These are phyloP conservation scores for Prenolepis imparis DNA, from an alignment of 2,888 invertebrate genomes.

Conservation along the genomic window DNA sequence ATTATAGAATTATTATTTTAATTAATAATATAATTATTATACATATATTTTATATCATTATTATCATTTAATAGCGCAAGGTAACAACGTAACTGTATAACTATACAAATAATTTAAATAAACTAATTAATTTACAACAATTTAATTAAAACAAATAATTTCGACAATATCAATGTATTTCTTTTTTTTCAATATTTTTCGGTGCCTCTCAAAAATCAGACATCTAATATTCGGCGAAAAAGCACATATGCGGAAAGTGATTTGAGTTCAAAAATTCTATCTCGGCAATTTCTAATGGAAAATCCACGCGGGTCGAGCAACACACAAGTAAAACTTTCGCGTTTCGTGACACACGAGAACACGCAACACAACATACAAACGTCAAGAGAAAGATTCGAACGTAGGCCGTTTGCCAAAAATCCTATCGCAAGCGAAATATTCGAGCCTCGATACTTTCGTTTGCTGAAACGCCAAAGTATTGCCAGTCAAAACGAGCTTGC, in stretches of 20 bases:
- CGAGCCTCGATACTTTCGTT: slow-evolving; percentile 53
- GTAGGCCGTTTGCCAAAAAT: slow-evolving; percentile 70
- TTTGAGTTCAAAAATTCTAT: slow-evolving; percentile 39
- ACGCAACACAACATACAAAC: slow-evolving; percentile 23
- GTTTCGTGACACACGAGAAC: slow-evolving; percentile 6
- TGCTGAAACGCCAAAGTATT: slow-evolving; percentile 41
- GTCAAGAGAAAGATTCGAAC: slow-evolving; percentile 11
- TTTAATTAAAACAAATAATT: not conserved
- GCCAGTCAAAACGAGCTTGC: slow-evolving; percentile 12
- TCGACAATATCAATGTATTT: not conserved
- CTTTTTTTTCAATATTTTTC: not conserved
- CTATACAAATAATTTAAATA: too few relatives aligned
- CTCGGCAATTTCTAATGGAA: slow-evolving; percentile 54
- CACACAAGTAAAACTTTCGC: slow-evolving; percentile 33
- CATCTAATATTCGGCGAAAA: slow-evolving; percentile 1
- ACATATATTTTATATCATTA: not conserved
- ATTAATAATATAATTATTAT: too few relatives aligned
- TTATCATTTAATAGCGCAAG: not conserved
- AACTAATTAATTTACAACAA: not conserved
- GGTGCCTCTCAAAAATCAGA: not conserved
- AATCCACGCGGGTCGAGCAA: slow-evolving; percentile 41
- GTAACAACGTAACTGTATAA: not conserved
- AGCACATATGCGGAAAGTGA: not conserved
- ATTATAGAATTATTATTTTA: not conserved
- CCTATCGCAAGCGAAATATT: slow-evolving; percentile 65